Conservation (phyloP, 64 coral and sea anemone species). For the Montipora sp. region DNA sequence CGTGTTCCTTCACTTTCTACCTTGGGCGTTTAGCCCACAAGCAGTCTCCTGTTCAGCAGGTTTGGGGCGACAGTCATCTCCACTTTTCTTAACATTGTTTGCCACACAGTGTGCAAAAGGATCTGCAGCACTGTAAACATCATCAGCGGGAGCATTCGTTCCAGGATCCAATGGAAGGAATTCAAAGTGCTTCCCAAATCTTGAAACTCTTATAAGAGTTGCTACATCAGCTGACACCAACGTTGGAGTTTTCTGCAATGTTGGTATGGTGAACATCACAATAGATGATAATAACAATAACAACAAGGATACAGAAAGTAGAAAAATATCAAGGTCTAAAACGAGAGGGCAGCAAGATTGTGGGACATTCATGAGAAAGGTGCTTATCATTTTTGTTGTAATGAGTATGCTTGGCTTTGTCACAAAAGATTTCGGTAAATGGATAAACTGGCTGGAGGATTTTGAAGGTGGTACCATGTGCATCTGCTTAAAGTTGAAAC, state of each 20-base stretch:
- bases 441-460: too few relatives aligned
- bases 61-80: background rate
- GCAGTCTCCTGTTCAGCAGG: background rate
- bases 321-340: too few relatives aligned
- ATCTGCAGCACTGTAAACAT: conserved; percentile 58
- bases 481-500: too few relatives aligned
- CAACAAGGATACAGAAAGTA: too few relatives aligned
- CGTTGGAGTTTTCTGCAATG: conserved; percentile 38
- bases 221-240: conserved; percentile 72
- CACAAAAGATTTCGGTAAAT: too few relatives aligned
- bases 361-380: too few relatives aligned
- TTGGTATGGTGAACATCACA: too few relatives aligned
- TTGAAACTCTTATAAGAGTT: conserved; percentile 29
- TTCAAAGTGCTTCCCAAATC: conserved; percentile 76
- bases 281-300: too few relatives aligned
- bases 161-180: conserved; percentile 36
- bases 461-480: too few relatives aligned
- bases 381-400: too few relatives aligned
- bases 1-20: background rate
- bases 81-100: conserved; percentile 23
- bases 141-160: conserved; percentile 16
- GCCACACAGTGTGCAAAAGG: conserved; percentile 60
- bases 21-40: background rate
- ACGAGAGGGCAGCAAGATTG: too few relatives aligned
- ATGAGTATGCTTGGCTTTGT: too few relatives aligned